Percentiles rank a stretch among this genome's conserved stretches.
phyloP scores from a whole-genome alignment of 2,888 invertebrate genomes.

The Stratiomys singularior region DNA sequence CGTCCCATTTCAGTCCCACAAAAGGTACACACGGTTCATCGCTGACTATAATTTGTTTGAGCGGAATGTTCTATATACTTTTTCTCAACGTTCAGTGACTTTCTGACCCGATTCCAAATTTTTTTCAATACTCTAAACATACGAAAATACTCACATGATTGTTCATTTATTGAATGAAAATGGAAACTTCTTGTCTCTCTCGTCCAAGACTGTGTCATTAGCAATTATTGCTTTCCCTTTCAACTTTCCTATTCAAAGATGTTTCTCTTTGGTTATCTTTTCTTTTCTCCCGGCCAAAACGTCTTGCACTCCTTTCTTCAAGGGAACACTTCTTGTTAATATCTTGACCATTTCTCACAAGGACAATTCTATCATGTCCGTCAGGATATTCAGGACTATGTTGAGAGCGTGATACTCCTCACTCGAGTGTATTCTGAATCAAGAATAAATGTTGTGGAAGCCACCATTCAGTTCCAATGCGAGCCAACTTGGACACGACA shows the following conservation, averaged over 20 bases:
- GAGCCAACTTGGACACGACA: not conserved
- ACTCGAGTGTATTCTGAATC: not conserved
- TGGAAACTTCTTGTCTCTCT: not conserved
- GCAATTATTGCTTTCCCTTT: slow-evolving; percentile 9
- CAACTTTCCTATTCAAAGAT: not conserved
- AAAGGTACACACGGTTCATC: too few species aligned
- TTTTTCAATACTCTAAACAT: not conserved
- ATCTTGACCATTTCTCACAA: not conserved
- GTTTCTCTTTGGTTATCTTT: not conserved
- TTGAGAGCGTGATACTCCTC: not conserved
- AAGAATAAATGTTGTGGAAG: not conserved
- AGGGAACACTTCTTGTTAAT: not conserved
- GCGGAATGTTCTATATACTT: not conserved
- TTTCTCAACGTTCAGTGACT: not conserved
- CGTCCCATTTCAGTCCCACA: not conserved
- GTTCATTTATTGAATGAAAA: too few species aligned
- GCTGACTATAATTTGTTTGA: too few species aligned
- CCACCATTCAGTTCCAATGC: not conserved
- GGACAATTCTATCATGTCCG: too few species aligned
- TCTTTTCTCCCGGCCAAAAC: not conserved
- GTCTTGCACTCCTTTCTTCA: not conserved
- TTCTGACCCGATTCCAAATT: not conserved
- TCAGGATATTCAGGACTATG: too few species aligned
- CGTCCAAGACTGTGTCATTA: not conserved
- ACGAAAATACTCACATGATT: not conserved